Percentiles rank a stretch among this genome's conserved stretches.
Conservation (phyloP, 2,888 invertebrate species). For the Coelopa pilipes region DNA sequence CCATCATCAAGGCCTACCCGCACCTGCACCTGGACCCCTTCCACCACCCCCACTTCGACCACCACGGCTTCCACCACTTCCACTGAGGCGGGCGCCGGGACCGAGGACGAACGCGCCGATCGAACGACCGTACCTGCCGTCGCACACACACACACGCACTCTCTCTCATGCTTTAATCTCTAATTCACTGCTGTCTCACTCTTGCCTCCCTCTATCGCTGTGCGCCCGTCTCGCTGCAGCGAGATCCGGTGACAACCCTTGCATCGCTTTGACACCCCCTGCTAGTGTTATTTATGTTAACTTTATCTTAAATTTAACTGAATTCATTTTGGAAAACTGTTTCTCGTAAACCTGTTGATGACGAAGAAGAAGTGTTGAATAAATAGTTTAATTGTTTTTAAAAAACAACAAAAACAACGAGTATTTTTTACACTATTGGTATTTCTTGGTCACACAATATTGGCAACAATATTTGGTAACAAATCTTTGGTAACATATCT, state of each 20-base stretch:
- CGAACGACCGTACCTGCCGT: conserved; percentile 5
- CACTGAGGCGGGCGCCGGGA: conserved; percentile 32
- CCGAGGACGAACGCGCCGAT: too few relatives aligned
- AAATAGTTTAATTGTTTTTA: conserved; percentile 43
- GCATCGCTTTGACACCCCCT: too few relatives aligned
- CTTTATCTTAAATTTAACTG: not conserved
- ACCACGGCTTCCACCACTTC: conserved; percentile 51
- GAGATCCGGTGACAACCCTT: too few relatives aligned
- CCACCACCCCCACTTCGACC: conserved; percentile 54
- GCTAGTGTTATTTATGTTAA: not conserved
- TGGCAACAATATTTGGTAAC: not conserved
- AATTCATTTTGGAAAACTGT: not conserved
- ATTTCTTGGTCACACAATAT: too few relatives aligned
- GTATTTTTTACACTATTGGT: not conserved
- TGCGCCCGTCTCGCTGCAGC: not conserved
- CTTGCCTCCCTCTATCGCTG: not conserved
- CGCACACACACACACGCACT: not conserved
- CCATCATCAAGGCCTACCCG: conserved; percentile 59
- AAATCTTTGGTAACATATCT: not conserved
- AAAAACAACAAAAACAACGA: conserved; percentile 28
- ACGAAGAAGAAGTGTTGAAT: conserved; percentile 42
- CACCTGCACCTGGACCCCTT: conserved; percentile 53
- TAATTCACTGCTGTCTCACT: not conserved
- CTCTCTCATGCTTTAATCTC: conserved; percentile 6
- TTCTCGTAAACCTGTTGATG: not conserved